Evolutionary conservation across 2,113 vertebrate genomes (phyloP), one percentile per base, ranked within the genome.

Genomic region (Eptesicus fuscus): DNA sequence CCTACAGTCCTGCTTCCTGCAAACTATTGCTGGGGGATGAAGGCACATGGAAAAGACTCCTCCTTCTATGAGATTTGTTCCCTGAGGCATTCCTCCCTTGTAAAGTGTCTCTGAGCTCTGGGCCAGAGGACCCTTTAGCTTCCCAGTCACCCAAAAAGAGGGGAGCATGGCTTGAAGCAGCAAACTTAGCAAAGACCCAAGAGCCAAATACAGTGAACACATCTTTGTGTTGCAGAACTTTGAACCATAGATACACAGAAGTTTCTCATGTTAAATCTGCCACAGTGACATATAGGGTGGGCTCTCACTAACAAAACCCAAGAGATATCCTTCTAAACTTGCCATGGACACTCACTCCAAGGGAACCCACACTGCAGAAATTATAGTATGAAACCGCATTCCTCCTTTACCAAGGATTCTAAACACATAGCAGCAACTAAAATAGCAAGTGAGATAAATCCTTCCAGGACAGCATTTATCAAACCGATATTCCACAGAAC

Each of bases 391-490:
- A 63, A 76, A 83, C 22, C 23, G 70, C 4, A 70, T 69, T 76
- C 14, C 67, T 92, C 40, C n/a, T 74, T 86, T 74, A 83, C 28
- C 71, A 79, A 84, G 61, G 83, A 88, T 88, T 73, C 86, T 56
- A 84, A 80, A 83, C n/a, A 63, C 59, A 32, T 51, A 49, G 61
- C 18, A 37, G 42, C 9, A 28, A 77, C 35, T 90, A 47, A 93
- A 95, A 88, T 53, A 76, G 28, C 61, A 93, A 79, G 30, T 40
- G 65, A 92, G 78, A 53, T 83, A 74, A 79, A 87, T 59, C 59
- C 67, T 95, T 65, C 74, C 18, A 67, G 32, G 63, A 80, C 23
- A 83, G 73, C 56, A 70, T 73, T 96, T 92, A 84, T 70, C n/a
- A 87, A 82, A 70, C 28, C 3, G 13, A 40, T 83, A 69, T 65